These are phyloP conservation scores for Leucophenga varia DNA, from an alignment of 1,140 invertebrate species.

Conservation along the genomic window DNA sequence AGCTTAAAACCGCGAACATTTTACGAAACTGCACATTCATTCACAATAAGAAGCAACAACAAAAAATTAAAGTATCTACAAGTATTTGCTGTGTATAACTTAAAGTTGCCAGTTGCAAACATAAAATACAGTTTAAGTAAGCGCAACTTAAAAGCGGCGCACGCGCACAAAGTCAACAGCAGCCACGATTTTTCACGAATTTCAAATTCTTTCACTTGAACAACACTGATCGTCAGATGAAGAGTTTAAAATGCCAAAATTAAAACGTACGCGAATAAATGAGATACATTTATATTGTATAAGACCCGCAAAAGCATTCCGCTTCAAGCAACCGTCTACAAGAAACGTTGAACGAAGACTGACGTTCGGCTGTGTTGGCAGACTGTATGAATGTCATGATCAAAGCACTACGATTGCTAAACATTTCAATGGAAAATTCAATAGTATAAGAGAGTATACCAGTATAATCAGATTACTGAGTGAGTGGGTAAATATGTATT, in stretches of 20 bases:
- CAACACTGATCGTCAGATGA: no score
- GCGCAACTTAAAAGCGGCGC: constrained; percentile 21
- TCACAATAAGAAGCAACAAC: background rate
- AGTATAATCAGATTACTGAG: no score
- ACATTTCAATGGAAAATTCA: no score
- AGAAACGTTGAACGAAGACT: constrained; percentile 48
- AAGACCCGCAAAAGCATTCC: background rate
- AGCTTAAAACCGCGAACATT: constrained; percentile 7
- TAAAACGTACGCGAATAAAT: constrained; percentile 10
- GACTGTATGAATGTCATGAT: constrained; percentile 54
- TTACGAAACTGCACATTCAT: constrained; percentile 9
- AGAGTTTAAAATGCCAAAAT: background rate
- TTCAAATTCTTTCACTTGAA: constrained; percentile 15
- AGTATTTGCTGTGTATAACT: constrained; percentile 17
- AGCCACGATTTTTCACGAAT: background rate
- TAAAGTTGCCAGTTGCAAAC: no score
- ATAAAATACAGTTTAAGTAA: background rate
- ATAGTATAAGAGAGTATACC: no score
- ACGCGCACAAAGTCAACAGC: constrained; percentile 16
- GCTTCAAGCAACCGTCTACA: constrained; percentile 31
- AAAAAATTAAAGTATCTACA: no score
- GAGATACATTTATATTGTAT: no score
- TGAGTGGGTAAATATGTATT: no score
- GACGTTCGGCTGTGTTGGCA: no score
- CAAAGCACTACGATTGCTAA: no score